These are phyloP conservation scores for Phengaris arion DNA, from an alignment of 2,888 invertebrate species.

Conservation along the genomic window DNA sequence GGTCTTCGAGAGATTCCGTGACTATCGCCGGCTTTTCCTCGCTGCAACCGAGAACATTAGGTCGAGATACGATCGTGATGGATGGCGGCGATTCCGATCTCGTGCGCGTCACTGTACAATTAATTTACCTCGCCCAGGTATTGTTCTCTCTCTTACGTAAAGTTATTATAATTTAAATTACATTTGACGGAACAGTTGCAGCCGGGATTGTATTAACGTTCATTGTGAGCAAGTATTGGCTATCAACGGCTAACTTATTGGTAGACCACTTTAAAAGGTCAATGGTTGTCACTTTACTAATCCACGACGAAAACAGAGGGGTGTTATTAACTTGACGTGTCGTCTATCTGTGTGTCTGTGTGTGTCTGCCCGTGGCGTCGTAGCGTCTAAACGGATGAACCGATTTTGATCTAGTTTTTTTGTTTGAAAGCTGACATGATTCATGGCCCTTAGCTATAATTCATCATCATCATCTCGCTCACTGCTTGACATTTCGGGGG, in stretches of 20 bases:
- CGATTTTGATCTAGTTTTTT: too few species aligned
- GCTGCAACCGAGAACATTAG: slow-evolving; percentile 43
- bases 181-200: background rate
- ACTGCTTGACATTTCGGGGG: too few species aligned
- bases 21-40: slow-evolving; percentile 66
- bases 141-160: slow-evolving; percentile 15
- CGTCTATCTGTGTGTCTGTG: too few species aligned
- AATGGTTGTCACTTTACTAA: background rate
- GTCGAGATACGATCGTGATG: slow-evolving; percentile 60
- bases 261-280: background rate
- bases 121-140: slow-evolving; percentile 30
- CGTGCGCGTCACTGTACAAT: slow-evolving; percentile 36
- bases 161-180: slow-evolving; percentile 3
- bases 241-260: background rate
- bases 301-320: too few species aligned
- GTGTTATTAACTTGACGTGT: too few species aligned
- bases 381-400: too few species aligned
- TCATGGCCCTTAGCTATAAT: too few species aligned
- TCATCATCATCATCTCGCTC: too few species aligned
- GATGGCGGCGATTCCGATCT: slow-evolving; percentile 51
- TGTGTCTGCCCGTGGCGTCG: too few species aligned
- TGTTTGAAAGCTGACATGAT: too few species aligned
- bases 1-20: slow-evolving; percentile 63
- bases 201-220: background rate
- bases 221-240: background rate